Evolutionary conservation across 2,797 vertebrate genomes (phyloP), one percentile per base, ranked within the genome.

Genomic region (Sebastolobus alascanus): DNA sequence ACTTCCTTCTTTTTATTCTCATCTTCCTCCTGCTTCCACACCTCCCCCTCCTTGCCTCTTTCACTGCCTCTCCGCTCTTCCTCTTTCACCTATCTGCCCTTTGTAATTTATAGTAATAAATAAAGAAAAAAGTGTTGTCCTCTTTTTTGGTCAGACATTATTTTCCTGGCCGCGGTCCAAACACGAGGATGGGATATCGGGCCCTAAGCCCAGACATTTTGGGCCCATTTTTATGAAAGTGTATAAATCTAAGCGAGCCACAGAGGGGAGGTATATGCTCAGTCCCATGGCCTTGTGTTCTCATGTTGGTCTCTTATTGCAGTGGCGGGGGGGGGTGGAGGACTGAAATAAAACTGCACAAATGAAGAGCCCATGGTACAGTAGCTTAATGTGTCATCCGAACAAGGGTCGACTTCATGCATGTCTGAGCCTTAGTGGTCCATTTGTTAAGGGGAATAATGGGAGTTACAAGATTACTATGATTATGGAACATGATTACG

Each of bases 151-250:
- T 72, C 46, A 67, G 84, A 58, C 66, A 50, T 90, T 88, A 84
- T 87, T 92, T 91, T 92, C 85, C 85, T 95, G 95, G 94, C 88
- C 29, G 6, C 5, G 4, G 20, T 90, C 94, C 92, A 94, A 85
- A 85, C 37, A 79, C 50, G 22, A 88, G 84, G 88, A 91, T 84
- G 80, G 89, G 86, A 83, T 86, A 77, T 83, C 63, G 63, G 86
- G 85, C 83, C 71, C 61, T 10, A 10, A 83, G 89, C 89, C 64
- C 91, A 94, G 92, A 93, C 86, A 59, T 83, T 93, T 88, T 76
- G 83, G 86, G 68, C 66, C 88, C 79, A 33, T 90, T 89, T 95
- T 94, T 93, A 95, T 93, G 92, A 94, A 94, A 91, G 87, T 83
- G 77, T 90, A 91, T 93, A 95, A 94, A 95, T 95, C 91, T 93